phyloP scores from a whole-genome alignment of 2,113 vertebrate species.

The Cardinalis cardinalis region DNA sequence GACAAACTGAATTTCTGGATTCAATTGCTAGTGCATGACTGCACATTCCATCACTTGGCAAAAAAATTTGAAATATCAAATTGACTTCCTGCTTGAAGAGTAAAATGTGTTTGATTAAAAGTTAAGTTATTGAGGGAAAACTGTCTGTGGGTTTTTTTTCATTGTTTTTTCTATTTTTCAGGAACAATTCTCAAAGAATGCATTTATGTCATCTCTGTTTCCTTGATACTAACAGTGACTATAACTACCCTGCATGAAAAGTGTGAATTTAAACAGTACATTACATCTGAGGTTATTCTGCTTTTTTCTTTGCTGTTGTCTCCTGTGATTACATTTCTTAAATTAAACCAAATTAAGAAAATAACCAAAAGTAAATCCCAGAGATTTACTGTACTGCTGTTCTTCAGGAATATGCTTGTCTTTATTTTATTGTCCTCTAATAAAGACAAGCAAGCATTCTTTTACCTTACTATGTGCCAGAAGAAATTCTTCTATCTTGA shows the following conservation, averaged over 20 bases:
- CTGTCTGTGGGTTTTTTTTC: neutral
- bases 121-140: neutral
- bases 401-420: neutral
- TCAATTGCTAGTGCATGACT: constrained; percentile 12
- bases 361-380: neutral
- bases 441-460: neutral
- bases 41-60: constrained; percentile 36
- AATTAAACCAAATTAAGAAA: neutral
- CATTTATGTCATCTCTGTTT: constrained; percentile 12
- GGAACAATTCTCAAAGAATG: neutral
- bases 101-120: constrained; percentile 33
- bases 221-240: neutral
- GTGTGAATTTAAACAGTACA: neutral
- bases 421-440: neutral
- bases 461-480: neutral
- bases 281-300: neutral
- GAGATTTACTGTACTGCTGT: neutral
- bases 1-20: constrained; percentile 28
- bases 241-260: neutral
- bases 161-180: neutral
- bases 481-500: neutral
- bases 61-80: constrained; percentile 52
- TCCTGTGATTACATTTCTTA: neutral
- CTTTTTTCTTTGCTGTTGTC: neutral
- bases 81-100: constrained; percentile 21